These are phyloP conservation scores for Dicyrtomina minuta DNA, from an alignment of 2,888 invertebrate species.

Conservation along the genomic window DNA sequence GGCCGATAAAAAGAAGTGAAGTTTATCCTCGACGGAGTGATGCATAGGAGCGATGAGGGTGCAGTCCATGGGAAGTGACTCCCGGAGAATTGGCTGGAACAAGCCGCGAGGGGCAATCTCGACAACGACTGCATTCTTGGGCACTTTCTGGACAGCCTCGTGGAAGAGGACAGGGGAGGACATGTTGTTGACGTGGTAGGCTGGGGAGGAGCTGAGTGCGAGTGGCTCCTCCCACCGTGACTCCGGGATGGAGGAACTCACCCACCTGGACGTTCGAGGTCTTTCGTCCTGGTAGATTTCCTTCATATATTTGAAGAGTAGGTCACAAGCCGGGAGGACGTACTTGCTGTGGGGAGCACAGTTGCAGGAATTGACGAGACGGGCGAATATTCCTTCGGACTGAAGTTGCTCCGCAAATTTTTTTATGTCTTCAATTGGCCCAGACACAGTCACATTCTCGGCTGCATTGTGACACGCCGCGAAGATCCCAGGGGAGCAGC, in stretches of 20 bases:
- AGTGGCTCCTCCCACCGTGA: slow-evolving; percentile 68
- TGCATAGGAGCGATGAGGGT: slow-evolving; percentile 27
- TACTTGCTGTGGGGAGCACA: slow-evolving; percentile 73
- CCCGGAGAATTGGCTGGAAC: slow-evolving; percentile 62
- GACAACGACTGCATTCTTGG: slow-evolving; percentile 61
- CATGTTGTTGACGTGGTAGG: slow-evolving; percentile 85
- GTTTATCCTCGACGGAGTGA: slow-evolving; percentile 28
- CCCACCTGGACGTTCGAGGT: slow-evolving; percentile 72
- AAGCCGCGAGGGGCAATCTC: slow-evolving; percentile 64
- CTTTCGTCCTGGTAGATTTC: slow-evolving; percentile 19
- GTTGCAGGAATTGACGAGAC: slow-evolving; percentile 79
- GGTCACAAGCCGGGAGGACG: slow-evolving; percentile 4
- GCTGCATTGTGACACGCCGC: slow-evolving; percentile 92
- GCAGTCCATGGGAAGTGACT: slow-evolving; percentile 57
- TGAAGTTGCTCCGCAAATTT: slow-evolving; percentile 70
- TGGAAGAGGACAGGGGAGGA: slow-evolving; percentile 71
- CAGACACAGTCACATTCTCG: slow-evolving; percentile 92
- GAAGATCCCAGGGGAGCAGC: slow-evolving; percentile 74
- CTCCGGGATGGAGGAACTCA: slow-evolving; percentile 80
- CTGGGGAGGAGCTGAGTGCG: slow-evolving; percentile 72
- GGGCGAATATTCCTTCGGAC: slow-evolving; percentile 76
- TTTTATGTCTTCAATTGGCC: slow-evolving; percentile 70
- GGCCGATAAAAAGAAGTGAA: slow-evolving; percentile 27
- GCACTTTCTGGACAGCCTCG: slow-evolving; percentile 61
- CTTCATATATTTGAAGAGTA: slow-evolving; percentile 8